These are phyloP conservation scores for Trissolcus basalis DNA, from an alignment of 1,140 invertebrate genomes.

Conservation along the genomic window DNA sequence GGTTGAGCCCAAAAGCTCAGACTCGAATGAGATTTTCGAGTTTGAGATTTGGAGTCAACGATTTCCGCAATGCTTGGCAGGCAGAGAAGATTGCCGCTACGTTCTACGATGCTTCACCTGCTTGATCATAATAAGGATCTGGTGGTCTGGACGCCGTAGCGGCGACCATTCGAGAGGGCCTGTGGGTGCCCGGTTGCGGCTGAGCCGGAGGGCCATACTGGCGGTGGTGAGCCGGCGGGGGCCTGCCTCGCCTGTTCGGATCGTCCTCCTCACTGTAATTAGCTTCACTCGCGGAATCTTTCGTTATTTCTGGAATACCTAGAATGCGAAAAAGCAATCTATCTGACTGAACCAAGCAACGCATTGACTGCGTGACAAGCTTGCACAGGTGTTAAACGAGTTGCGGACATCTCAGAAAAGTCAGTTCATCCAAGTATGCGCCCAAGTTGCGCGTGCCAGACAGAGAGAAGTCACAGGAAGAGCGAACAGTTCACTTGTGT, in stretches of 20 bases:
- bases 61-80: neutral
- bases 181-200: conserved; percentile 64
- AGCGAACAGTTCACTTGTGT: conserved; percentile 59
- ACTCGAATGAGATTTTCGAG: neutral
- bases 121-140: conserved; percentile 71
- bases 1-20: neutral
- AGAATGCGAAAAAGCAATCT: conserved; percentile 56
- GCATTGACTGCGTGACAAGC: conserved; percentile 39
- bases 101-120: conserved; percentile 57
- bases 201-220: conserved; percentile 71
- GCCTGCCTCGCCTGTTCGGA: conserved; percentile 68
- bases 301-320: conserved; percentile 89
- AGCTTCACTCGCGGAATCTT: conserved; percentile 83
- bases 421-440: conserved; percentile 51
- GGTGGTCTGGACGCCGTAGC: conserved; percentile 61
- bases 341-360: conserved; percentile 48
- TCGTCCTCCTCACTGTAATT: conserved; percentile 78
- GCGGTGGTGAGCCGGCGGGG: conserved; percentile 72
- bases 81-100: conserved; percentile 25
- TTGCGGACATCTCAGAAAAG: conserved; percentile 50
- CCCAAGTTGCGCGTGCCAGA: conserved; percentile 50
- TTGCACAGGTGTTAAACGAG: conserved; percentile 31
- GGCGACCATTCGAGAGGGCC: conserved; percentile 59
- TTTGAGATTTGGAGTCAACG: neutral
- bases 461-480: conserved; percentile 38